A percentile compares a stretch with the other conserved stretches of the same genome.
Conservation (phyloP, 2,113 vertebrate species). For the Aspiorhynchus laticeps region DNA sequence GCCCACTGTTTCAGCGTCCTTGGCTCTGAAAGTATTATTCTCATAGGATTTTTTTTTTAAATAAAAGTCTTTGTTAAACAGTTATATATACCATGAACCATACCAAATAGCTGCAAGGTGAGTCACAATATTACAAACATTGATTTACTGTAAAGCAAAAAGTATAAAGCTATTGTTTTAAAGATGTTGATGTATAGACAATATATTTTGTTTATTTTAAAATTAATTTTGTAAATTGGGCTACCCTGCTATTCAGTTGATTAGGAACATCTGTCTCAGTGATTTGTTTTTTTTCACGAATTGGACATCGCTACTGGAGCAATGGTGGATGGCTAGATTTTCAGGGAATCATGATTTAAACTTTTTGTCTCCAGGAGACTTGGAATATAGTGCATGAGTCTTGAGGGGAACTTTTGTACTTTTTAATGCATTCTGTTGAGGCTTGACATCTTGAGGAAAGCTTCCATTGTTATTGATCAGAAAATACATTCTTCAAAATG, state of each 20-base stretch:
- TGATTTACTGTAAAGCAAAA: neutral
- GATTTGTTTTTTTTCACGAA: neutral
- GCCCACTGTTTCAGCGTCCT: neutral
- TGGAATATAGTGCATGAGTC: neutral
- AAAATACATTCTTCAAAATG: neutral
- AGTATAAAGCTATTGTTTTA: too few relatives aligned
- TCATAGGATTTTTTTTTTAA: neutral
- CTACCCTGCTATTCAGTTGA: neutral
- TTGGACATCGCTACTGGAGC: neutral
- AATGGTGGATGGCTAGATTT: neutral
- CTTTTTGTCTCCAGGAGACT: neutral
- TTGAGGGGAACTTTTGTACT: neutral
- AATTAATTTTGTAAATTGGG: too few relatives aligned
- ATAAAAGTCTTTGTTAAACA: neutral
- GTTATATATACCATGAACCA: neutral
- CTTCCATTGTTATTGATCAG: neutral
- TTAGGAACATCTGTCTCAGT: neutral
- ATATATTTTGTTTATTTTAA: too few relatives aligned
- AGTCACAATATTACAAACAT: neutral
- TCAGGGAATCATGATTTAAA: neutral
- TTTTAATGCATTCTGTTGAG: too few relatives aligned
- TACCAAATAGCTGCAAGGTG: neutral
- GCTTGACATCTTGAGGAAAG: too few relatives aligned
- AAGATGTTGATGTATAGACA: too few relatives aligned
- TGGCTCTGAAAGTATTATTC: neutral